Evolutionary conservation across 2,797 vertebrate genomes (phyloP).

Genomic region (Characodon lateralis): DNA sequence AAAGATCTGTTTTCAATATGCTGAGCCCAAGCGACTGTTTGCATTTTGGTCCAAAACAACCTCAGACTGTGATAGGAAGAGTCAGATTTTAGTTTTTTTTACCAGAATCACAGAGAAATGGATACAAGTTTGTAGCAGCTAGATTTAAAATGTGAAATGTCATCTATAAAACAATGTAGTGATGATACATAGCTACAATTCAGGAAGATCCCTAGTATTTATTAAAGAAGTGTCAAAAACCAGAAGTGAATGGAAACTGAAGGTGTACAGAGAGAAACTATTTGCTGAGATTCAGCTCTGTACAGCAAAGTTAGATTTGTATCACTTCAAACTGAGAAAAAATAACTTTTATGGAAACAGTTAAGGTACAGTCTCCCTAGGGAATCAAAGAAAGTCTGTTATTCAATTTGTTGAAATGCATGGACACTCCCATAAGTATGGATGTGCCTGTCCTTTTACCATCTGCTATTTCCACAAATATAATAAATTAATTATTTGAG

Average conservation of each 20-base stretch:
- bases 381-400: background rate
- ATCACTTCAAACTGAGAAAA: background rate
- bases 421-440: background rate
- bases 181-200: background rate
- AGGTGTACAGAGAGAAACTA: background rate
- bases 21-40: too few relatives aligned
- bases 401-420: background rate
- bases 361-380: background rate
- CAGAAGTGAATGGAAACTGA: background rate
- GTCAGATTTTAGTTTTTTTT: background rate
- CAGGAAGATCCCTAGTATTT: background rate
- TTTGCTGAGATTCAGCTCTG: background rate
- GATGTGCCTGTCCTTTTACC: too few relatives aligned
- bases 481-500: slow-evolving; percentile 16
- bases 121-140: background rate
- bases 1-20: too few relatives aligned
- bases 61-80: too few relatives aligned
- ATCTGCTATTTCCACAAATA: background rate
- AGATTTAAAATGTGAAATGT: background rate
- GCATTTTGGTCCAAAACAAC: too few relatives aligned
- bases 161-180: background rate
- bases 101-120: background rate
- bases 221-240: background rate
- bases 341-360: background rate
- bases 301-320: background rate